Evolutionary conservation across 2,888 invertebrate species (phyloP), one percentile per base, ranked within the genome.

Genomic region (Stenodera caucasica): DNA sequence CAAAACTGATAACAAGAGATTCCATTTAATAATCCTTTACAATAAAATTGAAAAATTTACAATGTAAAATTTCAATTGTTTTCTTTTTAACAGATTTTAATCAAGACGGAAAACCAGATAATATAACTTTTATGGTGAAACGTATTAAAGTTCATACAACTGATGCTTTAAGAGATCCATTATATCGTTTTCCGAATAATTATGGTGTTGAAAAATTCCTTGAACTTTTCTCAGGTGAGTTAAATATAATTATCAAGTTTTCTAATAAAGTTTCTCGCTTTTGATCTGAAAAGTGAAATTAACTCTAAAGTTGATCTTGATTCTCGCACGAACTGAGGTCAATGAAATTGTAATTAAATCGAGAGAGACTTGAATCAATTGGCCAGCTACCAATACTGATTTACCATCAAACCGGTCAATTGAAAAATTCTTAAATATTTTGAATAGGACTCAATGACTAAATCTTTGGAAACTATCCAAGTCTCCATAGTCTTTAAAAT

Each of bases 141-240:
- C 85, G 96, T 73, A 93, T 96, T 74, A 96, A 96, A 82, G 94
- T 96, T 15, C 94, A 96, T 82, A 94, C 94, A 60, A 84, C 86
- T 74, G 91, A 93, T 75, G 91, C 95, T 55, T 83, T 94, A 65
- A 90, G 90, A 73, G 94, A 94, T 81, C 90, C 92, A 8, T 86
- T 88, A 53, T 96, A 96, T 82, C 88, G 95, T 70, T 95, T 94
- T 81, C 92, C 94, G 0, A 92, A 92, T 72, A 97, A 97, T 82
- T 97, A 98, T 78, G 98, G 98, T 50, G 98, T 98, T 58, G 98
- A 97, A 80, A 98, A 98, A 84, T 98, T 96, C 83, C 86, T 98
- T 67, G 98, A 98, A 82, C 86, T 98, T 65, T 98, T 98, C 84
- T 97, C 97, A 70, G 93, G 93, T 92, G 82, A 84, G 83, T 79